Base-by-base conservation (phyloP, 2,797 vertebrate genomes). In the Anolis apletophallus region DNA sequence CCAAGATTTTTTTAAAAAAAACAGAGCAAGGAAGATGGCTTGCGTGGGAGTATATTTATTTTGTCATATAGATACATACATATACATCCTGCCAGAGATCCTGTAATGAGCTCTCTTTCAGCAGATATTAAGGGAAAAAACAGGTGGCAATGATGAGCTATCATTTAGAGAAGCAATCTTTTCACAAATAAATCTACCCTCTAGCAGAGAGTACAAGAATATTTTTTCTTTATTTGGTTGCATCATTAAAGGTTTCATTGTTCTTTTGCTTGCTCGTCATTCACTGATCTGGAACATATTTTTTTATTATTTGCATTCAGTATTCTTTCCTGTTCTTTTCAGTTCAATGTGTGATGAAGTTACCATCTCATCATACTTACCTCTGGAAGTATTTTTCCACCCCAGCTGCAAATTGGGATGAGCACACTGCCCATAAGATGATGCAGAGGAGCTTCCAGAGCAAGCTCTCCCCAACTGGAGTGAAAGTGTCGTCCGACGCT, bases 101-200 rank as follows among this genome's bases (percentile, higher is more conserved):
- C 59, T 80, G 26, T 32, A 85, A 84, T 75, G 54, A 14, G 84
- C 91, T 88, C 81, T 54, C 68, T 90, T 6, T 85, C 57, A 40
- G 3, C 26, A 64, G 34, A 54, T 85, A 86, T 50, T 7, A 64
- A 5, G 40, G 61, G 61, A 59, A 74, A 87, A 87, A 87, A 57
- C 23, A 80, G 57, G 50, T 79, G 89, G 75, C 1, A 7, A 78
- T 80, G 61, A 13, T 71, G 16, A 88, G 46, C 71, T 90, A 59
- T 72, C 85, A 81, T 50, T 64, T 81, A 23, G 84, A 82, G 84
- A 86, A 1, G 6, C 71, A 26, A 54, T 76, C 64, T 34, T 87
- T 64, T 78, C 52, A 26, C 50, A 68, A 84, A 67, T 54, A 21
- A 54, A 29, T 54, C 46, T 68, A 16, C 32, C 19, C 32, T 29